Evolutionary conservation across 2,797 vertebrate species (phyloP).

Genomic region (Sarcoramphus papa): DNA sequence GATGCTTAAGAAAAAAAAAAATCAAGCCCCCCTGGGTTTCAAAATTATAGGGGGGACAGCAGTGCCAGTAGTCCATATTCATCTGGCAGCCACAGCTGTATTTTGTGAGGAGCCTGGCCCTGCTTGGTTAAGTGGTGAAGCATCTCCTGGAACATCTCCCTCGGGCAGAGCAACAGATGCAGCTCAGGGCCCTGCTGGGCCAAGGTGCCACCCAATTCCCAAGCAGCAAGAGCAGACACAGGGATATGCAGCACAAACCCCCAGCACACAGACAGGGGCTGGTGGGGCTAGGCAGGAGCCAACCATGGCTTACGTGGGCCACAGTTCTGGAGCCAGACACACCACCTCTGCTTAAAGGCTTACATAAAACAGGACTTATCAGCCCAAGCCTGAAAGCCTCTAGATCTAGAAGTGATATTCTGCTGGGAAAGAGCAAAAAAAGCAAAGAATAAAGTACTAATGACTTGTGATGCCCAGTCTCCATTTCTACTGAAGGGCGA

Average conservation of each 20-base stretch:
- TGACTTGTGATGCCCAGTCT: background rate
- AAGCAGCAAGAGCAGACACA: background rate
- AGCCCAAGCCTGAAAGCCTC: background rate
- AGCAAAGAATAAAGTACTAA: background rate
- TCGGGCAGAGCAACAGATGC: background rate
- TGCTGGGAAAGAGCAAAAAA: background rate
- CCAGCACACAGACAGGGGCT: too few relatives aligned
- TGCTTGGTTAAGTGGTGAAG: background rate
- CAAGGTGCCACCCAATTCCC: background rate
- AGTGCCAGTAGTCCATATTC: background rate
- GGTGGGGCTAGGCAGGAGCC: accelerated
- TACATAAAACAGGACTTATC: background rate
- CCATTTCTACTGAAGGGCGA: accelerated
- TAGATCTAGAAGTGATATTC: background rate
- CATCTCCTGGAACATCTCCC: background rate
- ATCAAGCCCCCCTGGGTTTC: background rate
- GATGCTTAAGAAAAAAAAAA: background rate
- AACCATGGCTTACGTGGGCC: accelerated
- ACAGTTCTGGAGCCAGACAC: background rate
- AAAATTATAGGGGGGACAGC: background rate
- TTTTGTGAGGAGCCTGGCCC: background rate
- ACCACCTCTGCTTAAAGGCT: background rate
- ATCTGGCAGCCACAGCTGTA: background rate
- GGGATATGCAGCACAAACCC: background rate
- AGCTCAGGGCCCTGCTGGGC: background rate